Conservation (phyloP, 2,113 vertebrate genomes). For the Psittacara wagleri region DNA sequence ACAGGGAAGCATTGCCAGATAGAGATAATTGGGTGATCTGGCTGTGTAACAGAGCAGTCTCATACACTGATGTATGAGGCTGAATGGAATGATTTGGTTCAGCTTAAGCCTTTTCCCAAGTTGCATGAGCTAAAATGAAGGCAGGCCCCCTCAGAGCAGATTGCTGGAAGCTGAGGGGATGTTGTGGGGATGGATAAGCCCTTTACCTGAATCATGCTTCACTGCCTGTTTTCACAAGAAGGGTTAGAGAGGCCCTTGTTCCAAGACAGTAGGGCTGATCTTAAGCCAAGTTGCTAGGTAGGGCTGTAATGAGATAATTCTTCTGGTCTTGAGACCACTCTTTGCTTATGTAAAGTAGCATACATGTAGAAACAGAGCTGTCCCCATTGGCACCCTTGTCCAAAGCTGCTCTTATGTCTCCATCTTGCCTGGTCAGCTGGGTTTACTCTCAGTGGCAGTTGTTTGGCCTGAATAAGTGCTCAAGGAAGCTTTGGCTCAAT, state of each 20-base stretch:
- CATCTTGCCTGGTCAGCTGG: not conserved
- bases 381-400: fast-evolving
- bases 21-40: not conserved
- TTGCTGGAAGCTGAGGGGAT: not conserved
- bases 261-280: not conserved
- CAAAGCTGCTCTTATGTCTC: not conserved
- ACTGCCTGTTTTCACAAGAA: not conserved
- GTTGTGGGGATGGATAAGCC: not conserved
- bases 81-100: not conserved
- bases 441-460: conserved; percentile 11
- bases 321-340: not conserved
- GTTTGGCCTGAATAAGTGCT: conserved; percentile 31
- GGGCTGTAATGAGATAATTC: not conserved
- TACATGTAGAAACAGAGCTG: not conserved
- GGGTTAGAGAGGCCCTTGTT: not conserved
- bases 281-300: not conserved
- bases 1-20: not conserved
- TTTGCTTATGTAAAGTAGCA: not conserved
- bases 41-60: not conserved
- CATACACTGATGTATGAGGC: not conserved
- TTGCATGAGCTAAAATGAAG: not conserved
- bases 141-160: not conserved
- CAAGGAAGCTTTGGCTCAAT: conserved; percentile 26
- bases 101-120: not conserved
- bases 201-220: not conserved